Evolutionary conservation across 2,113 vertebrate genomes (phyloP).

Genomic region (Gorsachius goisagi): DNA sequence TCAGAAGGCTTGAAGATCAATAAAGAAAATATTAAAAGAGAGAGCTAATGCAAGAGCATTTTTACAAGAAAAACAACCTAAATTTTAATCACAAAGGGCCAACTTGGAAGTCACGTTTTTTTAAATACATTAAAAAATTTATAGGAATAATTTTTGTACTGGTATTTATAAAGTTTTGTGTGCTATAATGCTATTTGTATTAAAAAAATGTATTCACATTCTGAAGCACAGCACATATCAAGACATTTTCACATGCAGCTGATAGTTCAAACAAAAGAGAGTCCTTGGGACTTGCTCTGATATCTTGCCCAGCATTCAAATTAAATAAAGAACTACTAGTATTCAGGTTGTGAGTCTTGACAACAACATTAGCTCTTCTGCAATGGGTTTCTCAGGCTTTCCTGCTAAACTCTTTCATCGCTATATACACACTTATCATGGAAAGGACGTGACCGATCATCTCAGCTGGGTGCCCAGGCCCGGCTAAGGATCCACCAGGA

Average conservation of each 20-base stretch:
- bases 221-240: neutral
- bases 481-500: neutral
- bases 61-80: neutral
- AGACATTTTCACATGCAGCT: neutral
- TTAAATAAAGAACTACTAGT: neutral
- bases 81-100: neutral
- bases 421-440: neutral
- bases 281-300: neutral
- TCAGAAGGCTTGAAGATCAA: slow-evolving; percentile 24
- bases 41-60: neutral
- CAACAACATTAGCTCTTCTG: neutral
- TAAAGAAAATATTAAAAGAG: slow-evolving; percentile 12
- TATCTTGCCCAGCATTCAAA: neutral
- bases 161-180: neutral
- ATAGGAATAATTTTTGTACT: neutral
- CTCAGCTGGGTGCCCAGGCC: neutral
- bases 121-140: neutral
- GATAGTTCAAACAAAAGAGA: neutral
- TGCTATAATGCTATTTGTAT: neutral
- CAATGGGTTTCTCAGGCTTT: neutral
- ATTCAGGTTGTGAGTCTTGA: neutral
- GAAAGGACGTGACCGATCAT: rapidly evolving
- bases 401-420: neutral
- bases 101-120: neutral
- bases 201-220: neutral